phyloP scores from a whole-genome alignment of 2,888 invertebrate genomes.

The Aleiodes testaceus region DNA sequence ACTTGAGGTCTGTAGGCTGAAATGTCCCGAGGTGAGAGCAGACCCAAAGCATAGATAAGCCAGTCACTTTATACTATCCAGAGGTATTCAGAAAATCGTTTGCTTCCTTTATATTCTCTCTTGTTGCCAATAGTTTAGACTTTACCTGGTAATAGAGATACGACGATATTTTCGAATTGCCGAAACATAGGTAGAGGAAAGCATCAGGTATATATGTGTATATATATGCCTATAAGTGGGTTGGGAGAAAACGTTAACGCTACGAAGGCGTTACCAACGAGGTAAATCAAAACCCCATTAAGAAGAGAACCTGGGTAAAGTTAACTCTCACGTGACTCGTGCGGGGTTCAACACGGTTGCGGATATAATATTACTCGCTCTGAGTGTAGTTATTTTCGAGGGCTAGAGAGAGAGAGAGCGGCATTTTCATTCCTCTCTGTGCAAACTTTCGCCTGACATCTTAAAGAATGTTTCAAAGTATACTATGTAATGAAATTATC shows the following conservation, averaged over 20 bases:
- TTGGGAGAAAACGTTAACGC: conserved; percentile 23
- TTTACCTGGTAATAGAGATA: conserved; percentile 23
- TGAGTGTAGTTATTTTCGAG: conserved; percentile 28
- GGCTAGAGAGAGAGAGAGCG: conserved; percentile 4
- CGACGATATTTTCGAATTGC: conserved; percentile 26
- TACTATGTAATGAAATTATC: background rate
- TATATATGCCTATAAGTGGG: background rate
- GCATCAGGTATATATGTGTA: conserved; percentile 22
- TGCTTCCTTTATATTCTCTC: background rate
- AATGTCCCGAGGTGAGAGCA: conserved; percentile 12
- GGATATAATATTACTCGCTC: conserved; percentile 36
- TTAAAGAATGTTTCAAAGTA: background rate
- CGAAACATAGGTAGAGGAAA: conserved; percentile 35
- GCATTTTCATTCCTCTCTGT: conserved; percentile 4
- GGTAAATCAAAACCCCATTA: conserved; percentile 53
- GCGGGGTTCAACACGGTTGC: conserved; percentile 24
- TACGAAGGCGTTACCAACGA: conserved; percentile 43
- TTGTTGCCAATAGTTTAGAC: background rate
- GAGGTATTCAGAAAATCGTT: conserved; percentile 4
- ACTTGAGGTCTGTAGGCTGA: background rate
- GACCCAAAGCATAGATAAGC: conserved; percentile 34
- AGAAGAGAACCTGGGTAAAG: conserved; percentile 39
- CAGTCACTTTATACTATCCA: conserved; percentile 6
- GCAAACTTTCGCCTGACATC: conserved; percentile 15
- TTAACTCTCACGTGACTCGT: conserved; percentile 49